Conservation (phyloP, 2,797 vertebrate genomes). For the Sphaeramia orbicularis region DNA sequence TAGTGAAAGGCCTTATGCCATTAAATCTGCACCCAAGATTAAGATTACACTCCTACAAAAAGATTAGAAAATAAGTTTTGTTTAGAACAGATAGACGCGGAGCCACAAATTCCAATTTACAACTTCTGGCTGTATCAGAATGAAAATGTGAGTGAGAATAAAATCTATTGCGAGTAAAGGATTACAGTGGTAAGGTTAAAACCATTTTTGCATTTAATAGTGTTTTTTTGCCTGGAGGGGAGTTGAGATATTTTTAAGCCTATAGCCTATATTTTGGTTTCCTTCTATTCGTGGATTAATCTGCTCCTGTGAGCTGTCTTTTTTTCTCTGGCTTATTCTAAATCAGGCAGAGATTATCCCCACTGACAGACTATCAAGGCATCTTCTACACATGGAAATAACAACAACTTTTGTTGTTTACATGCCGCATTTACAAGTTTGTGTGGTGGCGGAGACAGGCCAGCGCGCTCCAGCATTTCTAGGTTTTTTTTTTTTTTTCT, state of each 20-base stretch:
- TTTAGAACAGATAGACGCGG: slow-evolving; percentile 26
- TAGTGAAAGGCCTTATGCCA: slow-evolving; percentile 15
- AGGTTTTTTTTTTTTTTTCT: neutral
- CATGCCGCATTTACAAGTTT: slow-evolving; percentile 59
- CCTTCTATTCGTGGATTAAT: slow-evolving; percentile 77
- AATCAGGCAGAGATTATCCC: slow-evolving; percentile 78
- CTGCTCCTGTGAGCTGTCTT: slow-evolving; percentile 58
- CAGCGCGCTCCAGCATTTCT: neutral
- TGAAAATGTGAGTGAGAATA: slow-evolving; percentile 53
- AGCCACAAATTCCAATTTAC: slow-evolving; percentile 43
- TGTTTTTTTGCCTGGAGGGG: slow-evolving; percentile 66
- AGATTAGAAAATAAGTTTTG: slow-evolving; percentile 11
- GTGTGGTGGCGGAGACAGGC: slow-evolving; percentile 1
- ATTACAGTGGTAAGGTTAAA: slow-evolving; percentile 76
- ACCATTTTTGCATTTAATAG: slow-evolving; percentile 68
- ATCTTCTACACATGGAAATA: slow-evolving; percentile 70
- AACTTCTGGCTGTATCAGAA: slow-evolving; percentile 43
- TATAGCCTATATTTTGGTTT: slow-evolving; percentile 73
- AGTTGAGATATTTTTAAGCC: slow-evolving; percentile 73
- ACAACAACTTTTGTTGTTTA: slow-evolving; percentile 71
- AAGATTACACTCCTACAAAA: slow-evolving; percentile 2
- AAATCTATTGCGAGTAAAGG: slow-evolving; percentile 61
- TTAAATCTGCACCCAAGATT: neutral
- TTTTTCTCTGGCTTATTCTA: slow-evolving; percentile 63
- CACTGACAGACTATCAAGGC: slow-evolving; percentile 72